Percentiles rank a stretch among this genome's conserved stretches.
phyloP scores from a whole-genome alignment of 2,113 vertebrate genomes.

The Pelodiscus sinensis region DNA sequence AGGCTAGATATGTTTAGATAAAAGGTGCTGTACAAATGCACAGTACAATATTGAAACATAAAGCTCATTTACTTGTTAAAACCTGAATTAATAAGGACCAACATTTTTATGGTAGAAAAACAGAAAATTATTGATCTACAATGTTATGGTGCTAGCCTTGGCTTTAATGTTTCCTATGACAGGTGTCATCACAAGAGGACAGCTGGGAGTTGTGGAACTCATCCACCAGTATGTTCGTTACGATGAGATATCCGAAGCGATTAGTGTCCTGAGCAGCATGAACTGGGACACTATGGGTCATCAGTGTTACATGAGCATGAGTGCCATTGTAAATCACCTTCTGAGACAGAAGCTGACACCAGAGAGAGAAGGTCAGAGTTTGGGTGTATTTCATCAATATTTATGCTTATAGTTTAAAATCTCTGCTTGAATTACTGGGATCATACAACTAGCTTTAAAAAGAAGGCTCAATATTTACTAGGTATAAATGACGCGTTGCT shows the following conservation, averaged over 20 bases:
- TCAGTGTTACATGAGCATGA: slow-evolving; percentile 86
- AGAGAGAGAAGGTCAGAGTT: slow-evolving; percentile 84
- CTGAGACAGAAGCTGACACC: slow-evolving; percentile 89
- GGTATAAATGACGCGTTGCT: neutral
- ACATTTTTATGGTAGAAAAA: slow-evolving; percentile 12
- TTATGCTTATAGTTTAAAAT: neutral
- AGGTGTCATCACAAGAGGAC: slow-evolving; percentile 87
- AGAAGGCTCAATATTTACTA: neutral
- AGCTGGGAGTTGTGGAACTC: slow-evolving; percentile 84
- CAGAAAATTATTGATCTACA: neutral
- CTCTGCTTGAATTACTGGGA: neutral
- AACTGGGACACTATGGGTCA: slow-evolving; percentile 89
- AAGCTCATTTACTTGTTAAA: neutral
- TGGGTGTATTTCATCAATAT: neutral
- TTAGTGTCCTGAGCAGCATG: slow-evolving; percentile 90
- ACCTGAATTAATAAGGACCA: neutral
- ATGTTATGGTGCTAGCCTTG: neutral
- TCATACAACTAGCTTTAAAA: neutral
- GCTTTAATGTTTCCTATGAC: slow-evolving; percentile 39
- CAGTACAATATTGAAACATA: neutral
- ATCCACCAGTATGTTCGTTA: slow-evolving; percentile 87
- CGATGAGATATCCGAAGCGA: slow-evolving; percentile 83
- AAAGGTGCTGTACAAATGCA: neutral
- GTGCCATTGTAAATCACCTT: slow-evolving; percentile 89
- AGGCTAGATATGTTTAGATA: neutral